Conservation (phyloP, 1,140 invertebrate genomes). For the Carcinoscorpius rotundicauda region DNA sequence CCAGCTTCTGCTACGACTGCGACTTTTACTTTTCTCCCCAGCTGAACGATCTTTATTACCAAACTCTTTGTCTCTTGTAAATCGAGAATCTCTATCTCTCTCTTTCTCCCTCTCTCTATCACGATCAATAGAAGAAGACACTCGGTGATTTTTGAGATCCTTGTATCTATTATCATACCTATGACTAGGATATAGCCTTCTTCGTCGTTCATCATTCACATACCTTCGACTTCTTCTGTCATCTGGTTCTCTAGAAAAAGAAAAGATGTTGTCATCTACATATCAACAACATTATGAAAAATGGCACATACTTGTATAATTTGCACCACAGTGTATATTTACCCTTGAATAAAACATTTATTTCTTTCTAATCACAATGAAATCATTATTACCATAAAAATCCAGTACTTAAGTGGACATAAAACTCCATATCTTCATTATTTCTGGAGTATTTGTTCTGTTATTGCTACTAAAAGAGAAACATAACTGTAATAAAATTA, state of each 20-base stretch:
- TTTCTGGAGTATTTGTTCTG: too few relatives aligned
- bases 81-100: conserved; percentile 34
- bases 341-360: too few relatives aligned
- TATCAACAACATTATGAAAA: too few relatives aligned
- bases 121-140: conserved; percentile 26
- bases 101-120: conserved; percentile 38
- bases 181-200: background rate
- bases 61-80: conserved; percentile 27
- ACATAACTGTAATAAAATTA: too few relatives aligned
- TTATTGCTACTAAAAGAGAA: too few relatives aligned
- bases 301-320: too few relatives aligned
- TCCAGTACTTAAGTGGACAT: too few relatives aligned
- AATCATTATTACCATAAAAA: too few relatives aligned
- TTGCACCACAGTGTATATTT: too few relatives aligned
- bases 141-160: background rate
- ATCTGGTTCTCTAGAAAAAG: conserved; percentile 16
- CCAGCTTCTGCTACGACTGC: conserved; percentile 15
- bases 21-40: conserved; percentile 8
- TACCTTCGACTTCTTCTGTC: conserved; percentile 6
- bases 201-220: conserved; percentile 8
- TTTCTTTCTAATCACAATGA: too few relatives aligned
- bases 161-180: conserved; percentile 1
- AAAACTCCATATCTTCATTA: too few relatives aligned
- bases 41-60: conserved; percentile 13
- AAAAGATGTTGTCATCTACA: background rate